Percentiles rank a stretch among this genome's conserved stretches.
Conservation (phyloP, 2,113 vertebrate genomes). For the Aegithalos caudatus region DNA sequence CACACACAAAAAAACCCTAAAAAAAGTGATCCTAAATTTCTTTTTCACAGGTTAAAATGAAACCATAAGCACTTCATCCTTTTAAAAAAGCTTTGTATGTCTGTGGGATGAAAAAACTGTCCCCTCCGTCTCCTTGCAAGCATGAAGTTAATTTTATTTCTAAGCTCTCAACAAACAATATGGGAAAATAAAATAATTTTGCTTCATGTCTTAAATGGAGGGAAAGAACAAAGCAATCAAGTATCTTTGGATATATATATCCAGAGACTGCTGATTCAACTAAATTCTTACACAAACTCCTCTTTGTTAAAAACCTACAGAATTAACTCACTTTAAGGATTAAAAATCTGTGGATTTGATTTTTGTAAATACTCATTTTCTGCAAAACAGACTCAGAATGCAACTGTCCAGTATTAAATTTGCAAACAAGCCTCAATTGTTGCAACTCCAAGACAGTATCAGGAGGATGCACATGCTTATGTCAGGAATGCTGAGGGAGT, state of each 20-base stretch:
- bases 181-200: conserved; percentile 1
- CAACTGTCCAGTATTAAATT: neutral
- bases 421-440: neutral
- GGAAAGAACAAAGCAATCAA: neutral
- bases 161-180: neutral
- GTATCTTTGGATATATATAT: neutral
- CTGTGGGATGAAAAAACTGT: neutral
- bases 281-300: neutral
- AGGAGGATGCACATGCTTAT: neutral
- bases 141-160: neutral
- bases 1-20: neutral
- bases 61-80: neutral
- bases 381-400: neutral
- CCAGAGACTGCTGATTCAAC: neutral
- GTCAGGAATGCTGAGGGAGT: neutral
- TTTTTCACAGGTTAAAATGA: neutral
- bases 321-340: neutral
- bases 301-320: neutral
- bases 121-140: neutral
- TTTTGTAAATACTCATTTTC: neutral
- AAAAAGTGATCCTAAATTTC: neutral
- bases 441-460: neutral
- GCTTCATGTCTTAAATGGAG: neutral
- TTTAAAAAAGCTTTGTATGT: neutral
- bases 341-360: neutral